These are phyloP conservation scores for Melinopterus prodromus DNA, from an alignment of 2,888 invertebrate species.

Conservation along the genomic window DNA sequence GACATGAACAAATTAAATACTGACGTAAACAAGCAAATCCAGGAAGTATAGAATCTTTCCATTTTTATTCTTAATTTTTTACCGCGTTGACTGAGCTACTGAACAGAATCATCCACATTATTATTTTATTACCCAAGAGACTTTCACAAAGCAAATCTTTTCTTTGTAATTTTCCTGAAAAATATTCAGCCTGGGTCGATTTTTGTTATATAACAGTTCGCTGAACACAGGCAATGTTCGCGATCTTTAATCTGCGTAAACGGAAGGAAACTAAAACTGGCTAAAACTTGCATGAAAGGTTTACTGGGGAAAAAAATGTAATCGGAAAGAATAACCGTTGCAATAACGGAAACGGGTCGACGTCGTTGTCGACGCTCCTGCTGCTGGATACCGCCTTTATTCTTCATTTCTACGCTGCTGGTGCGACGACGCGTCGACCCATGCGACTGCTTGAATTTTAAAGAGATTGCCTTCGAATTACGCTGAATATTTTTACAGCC, in stretches of 20 bases:
- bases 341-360: constrained; percentile 4
- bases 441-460: not conserved
- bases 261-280: not conserved
- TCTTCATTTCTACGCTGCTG: not conserved
- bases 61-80: too few species aligned
- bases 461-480: not conserved
- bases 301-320: not conserved
- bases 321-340: constrained; percentile 4
- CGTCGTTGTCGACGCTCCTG: not conserved
- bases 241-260: not conserved
- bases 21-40: too few species aligned
- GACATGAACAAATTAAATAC: too few species aligned
- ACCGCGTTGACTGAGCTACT: too few species aligned
- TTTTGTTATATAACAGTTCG: not conserved
- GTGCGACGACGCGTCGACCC: not conserved
- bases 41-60: too few species aligned
- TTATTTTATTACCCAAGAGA: too few species aligned
- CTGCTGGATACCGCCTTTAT: not conserved
- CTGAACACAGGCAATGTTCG: not conserved
- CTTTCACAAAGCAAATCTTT: too few species aligned
- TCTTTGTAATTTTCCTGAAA: too few species aligned
- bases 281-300: not conserved
- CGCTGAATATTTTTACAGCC: not conserved
- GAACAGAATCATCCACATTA: too few species aligned
- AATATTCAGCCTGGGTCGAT: not conserved